phyloP scores from a whole-genome alignment of 2,797 vertebrate species.

The Semotilus atromaculatus region DNA sequence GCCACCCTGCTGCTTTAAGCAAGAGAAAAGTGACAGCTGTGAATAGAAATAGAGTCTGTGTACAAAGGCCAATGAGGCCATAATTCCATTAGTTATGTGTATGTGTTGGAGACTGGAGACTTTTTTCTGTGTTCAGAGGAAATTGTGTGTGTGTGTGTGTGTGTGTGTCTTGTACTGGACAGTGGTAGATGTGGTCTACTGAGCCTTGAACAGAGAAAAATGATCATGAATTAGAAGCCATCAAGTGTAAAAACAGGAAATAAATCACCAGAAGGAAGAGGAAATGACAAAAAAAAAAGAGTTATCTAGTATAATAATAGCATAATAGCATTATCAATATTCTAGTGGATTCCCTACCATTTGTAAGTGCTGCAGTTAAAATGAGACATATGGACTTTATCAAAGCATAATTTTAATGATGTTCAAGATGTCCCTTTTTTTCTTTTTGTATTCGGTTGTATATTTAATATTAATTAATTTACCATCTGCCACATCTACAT shows the following conservation, averaged over 20 bases:
- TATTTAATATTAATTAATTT: neutral
- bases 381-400: constrained; percentile 15
- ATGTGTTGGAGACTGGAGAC: neutral
- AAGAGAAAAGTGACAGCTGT: constrained; percentile 56
- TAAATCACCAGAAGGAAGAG: constrained; percentile 31
- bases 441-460: neutral
- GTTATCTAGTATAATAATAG: constrained; percentile 34
- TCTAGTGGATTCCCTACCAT: neutral
- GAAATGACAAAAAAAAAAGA: constrained; percentile 11
- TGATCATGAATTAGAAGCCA: constrained; percentile 12
- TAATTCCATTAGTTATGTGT: constrained; percentile 50
- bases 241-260: constrained; percentile 41
- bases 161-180: neutral
- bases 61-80: constrained; percentile 38
- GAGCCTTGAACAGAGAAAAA: neutral
- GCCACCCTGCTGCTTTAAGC: constrained; percentile 48
- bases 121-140: neutral
- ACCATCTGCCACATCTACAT: neutral
- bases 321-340: constrained; percentile 2
- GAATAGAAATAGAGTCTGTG: constrained; percentile 46
- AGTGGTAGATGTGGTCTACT: neutral
- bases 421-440: neutral
- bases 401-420: constrained; percentile 9
- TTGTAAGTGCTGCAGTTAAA: neutral
- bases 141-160: neutral